Evolutionary conservation across 2,113 vertebrate species (phyloP).

Genomic region (Emydura subglobosa): DNA sequence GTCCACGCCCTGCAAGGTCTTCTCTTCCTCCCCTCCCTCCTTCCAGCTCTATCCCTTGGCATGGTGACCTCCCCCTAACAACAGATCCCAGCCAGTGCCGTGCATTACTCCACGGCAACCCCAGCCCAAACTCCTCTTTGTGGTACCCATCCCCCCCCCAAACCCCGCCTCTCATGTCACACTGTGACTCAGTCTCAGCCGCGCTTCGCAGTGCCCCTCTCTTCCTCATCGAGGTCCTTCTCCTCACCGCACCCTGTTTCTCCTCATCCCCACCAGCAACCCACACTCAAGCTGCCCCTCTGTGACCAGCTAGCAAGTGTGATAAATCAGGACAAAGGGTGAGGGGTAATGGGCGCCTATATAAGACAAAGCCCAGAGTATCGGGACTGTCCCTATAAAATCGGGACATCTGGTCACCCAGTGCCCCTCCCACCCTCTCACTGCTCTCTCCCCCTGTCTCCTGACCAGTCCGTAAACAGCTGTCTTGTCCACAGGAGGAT

Average conservation of each 20-base stretch:
- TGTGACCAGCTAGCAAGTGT: no score
- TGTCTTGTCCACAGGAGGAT: conserved; percentile 86
- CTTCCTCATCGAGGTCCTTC: rapidly evolving
- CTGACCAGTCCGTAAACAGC: neutral
- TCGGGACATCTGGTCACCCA: no score
- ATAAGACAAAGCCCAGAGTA: no score
- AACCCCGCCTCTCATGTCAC: neutral
- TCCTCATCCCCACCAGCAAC: neutral
- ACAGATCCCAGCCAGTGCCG: neutral
- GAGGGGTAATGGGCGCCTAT: no score
- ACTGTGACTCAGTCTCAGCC: neutral
- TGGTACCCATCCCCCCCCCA: neutral
- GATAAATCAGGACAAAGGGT: no score
- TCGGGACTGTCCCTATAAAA: no score
- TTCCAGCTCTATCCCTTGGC: neutral
- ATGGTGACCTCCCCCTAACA: neutral
- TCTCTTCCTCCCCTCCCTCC: neutral
- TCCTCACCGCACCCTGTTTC: neutral
- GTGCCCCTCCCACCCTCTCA: neutral
- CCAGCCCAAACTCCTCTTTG: neutral
- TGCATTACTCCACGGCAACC: neutral
- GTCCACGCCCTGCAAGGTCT: neutral
- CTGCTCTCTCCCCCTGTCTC: neutral
- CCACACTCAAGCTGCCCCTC: neutral
- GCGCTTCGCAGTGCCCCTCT: neutral